These are phyloP conservation scores for Idaea straminata DNA, from an alignment of 2,888 invertebrate genomes.

Conservation along the genomic window DNA sequence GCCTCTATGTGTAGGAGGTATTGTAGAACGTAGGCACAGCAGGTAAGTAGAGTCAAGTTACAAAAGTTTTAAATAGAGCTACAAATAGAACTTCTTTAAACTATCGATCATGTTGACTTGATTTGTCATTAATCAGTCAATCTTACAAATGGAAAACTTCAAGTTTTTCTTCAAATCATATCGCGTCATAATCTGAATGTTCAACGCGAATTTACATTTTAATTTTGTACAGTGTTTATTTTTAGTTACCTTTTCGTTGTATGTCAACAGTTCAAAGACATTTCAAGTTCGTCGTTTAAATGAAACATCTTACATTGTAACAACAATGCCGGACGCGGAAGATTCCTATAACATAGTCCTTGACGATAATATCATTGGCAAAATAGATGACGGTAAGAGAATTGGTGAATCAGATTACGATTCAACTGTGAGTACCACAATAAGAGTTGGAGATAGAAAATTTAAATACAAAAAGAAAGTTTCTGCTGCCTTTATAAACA, in stretches of 20 bases:
- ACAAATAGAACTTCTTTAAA: too few relatives aligned
- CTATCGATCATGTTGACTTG: too few relatives aligned
- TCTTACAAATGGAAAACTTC: not conserved
- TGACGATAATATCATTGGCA: constrained; percentile 9
- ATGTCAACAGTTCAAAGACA: constrained; percentile 50
- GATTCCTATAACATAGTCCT: constrained; percentile 27
- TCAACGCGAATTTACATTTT: not conserved
- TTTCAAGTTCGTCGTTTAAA: constrained; percentile 63
- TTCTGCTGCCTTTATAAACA: constrained; percentile 46
- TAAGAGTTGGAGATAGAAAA: constrained; percentile 37
- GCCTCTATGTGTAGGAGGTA: too few relatives aligned
- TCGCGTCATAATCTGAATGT: not conserved
- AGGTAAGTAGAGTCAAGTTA: too few relatives aligned
- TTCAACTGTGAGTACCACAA: constrained; percentile 20
- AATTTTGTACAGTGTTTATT: constrained; percentile 43
- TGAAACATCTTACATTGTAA: constrained; percentile 59
- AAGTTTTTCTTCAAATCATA: not conserved
- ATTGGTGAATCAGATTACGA: constrained; percentile 17
- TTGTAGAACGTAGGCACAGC: too few relatives aligned
- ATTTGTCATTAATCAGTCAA: not conserved
- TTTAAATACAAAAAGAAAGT: constrained; percentile 35
- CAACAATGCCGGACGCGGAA: constrained; percentile 49
- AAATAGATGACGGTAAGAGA: constrained; percentile 20
- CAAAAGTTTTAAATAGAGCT: too few relatives aligned
- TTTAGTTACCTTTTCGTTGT: constrained; percentile 38